Evolutionary conservation across 2,888 invertebrate genomes (phyloP), one percentile per base, ranked within the genome.

Genomic region (Sphecodes monilicornis): DNA sequence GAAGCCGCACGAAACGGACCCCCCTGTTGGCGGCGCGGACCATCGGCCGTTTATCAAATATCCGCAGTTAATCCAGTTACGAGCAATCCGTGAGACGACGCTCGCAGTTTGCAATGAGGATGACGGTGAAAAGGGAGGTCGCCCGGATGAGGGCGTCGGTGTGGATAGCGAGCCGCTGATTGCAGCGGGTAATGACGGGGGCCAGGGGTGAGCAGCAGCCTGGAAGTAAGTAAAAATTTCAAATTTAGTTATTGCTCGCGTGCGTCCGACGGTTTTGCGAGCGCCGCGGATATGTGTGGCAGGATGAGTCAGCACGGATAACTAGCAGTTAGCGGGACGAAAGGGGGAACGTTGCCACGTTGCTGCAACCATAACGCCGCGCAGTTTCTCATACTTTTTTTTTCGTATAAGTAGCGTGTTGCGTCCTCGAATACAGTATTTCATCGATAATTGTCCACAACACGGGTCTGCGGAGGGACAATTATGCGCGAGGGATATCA

Each of bases 181-280:
- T 94, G 94, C 94, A 94, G 93, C 93, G 92, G 93, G 94, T 94
- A 94, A 94, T 94, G 94, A 94, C 93, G 94, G 89, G 43, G 89
- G 66, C 76, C 86, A 86, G 85, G 94, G 94, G 94, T 95, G 94
- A 94, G 94, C 94, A 95, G 93, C 89, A 94, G 94, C 92, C 94
- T 94, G 94, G 94, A 95, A 94, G 93, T 95, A 95, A 94, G 94
- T 94, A 94, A 94, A 95, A 95, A 95, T 95, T 95, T 95, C 93
- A 94, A 95, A 95, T 95, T 95, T 94, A 94, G 94, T 95, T 95
- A 95, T 93, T 92, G 93, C 91, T 92, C 91, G 92, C 93, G 92
- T 93, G 93, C 92, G 87, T 78, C 80, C 85, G 88, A 88, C 88
- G 85, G 91, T 93, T 92, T 92, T 50, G 91, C 91, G 91, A 92